Base-by-base conservation (phyloP, 1,140 invertebrate species). In the Hycleus cichorii region DNA sequence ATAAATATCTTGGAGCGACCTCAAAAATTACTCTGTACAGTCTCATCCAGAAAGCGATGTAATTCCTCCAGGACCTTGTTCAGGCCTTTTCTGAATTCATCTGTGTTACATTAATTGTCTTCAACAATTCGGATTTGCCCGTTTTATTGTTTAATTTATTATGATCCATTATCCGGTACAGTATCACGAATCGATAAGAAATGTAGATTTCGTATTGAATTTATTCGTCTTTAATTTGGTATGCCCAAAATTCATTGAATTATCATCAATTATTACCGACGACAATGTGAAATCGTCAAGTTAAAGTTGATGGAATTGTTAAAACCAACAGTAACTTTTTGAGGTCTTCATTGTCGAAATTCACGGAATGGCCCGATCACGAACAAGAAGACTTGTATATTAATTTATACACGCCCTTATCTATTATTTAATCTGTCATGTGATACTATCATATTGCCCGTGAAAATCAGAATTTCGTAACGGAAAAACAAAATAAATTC, bases 271-370 rank as follows among this genome's bases (percentile, higher is more conserved):
- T 4, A 42, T 42, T 42, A 4, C 4, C 10, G 9, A 42, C 10
- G 40, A n/a, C 10, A 42, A 42, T n/a, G 18, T 18, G 3, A 42
- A 42, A 42, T 42, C 39, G 32, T 39, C 11, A 60, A 63, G 63
- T 68, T 63, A 66, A 58, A 61, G 60, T 63, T 67, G 63, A 60
- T 64, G 63, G 69, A 72, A 71, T 72, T 73, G 69, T 73, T 71
- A 70, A 73, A 73, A 72, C 71, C 71, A 73, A 73, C 67, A 71
- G 71, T 73, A 72, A 67, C 69, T 67, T 73, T 73, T 73, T 73
- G 71, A 73, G 71, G 71, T 73, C 71, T 72, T 63, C 58, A 58
- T 62, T 69, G 60, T 66, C 61, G 32, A 64, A 71, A 63, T 67
- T 67, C 44, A 60, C 59, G 60, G 61, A 63, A 60, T 52, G 57